phyloP scores from a whole-genome alignment of 1,140 invertebrate species.

The Calephelis virginiensis region DNA sequence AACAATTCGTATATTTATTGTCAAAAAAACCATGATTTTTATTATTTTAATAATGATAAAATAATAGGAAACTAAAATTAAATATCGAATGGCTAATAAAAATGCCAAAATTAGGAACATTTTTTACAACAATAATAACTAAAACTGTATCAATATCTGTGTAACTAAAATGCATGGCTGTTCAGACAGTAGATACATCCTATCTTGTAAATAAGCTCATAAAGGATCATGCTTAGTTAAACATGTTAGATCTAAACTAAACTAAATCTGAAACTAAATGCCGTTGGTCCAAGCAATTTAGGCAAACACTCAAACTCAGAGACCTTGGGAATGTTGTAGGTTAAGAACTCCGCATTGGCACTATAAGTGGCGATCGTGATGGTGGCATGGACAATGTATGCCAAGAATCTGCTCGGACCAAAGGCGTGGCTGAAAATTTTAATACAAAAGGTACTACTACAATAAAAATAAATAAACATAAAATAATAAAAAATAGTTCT shows the following conservation, averaged over 20 bases:
- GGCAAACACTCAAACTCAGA: conserved; percentile 49
- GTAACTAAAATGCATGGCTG: not conserved
- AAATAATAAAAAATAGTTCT: conserved; percentile 16
- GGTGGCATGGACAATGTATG: conserved; percentile 74
- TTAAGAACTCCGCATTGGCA: conserved; percentile 39
- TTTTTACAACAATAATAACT: not conserved
- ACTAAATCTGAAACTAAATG: conserved; percentile 34
- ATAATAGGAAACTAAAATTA: not conserved
- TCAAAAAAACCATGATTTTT: not conserved
- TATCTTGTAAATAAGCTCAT: not conserved
- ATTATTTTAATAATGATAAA: not conserved
- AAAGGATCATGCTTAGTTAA: conserved; percentile 9
- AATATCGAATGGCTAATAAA: not conserved
- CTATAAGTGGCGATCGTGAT: conserved; percentile 60
- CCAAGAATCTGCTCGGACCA: conserved; percentile 78
- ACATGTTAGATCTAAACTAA: conserved; percentile 25
- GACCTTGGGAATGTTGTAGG: conserved; percentile 25
- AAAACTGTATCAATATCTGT: not conserved
- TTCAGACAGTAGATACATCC: not conserved
- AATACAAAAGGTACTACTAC: conserved; percentile 31
- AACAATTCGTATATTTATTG: not conserved
- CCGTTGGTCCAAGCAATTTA: conserved; percentile 71
- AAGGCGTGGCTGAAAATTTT: conserved; percentile 66
- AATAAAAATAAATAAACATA: conserved; percentile 5
- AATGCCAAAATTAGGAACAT: not conserved